phyloP scores from a whole-genome alignment of 2,888 invertebrate genomes.

The Sisyra terminalis region DNA sequence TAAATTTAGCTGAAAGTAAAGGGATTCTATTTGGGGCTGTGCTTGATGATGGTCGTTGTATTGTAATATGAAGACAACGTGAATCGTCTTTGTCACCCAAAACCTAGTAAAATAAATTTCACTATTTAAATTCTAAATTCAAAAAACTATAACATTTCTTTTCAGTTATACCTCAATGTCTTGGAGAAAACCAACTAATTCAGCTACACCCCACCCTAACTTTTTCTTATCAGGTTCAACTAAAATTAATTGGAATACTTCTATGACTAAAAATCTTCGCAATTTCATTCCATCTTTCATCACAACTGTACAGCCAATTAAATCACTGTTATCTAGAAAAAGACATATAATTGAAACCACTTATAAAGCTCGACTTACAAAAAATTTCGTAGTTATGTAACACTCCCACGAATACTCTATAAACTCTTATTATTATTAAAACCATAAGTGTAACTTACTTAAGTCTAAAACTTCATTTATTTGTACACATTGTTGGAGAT shows the following conservation, averaged over 20 bases:
- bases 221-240: conserved; percentile 93
- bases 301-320: conserved; percentile 90
- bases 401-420: no score
- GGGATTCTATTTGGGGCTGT: conserved; percentile 53
- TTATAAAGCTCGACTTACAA: no score
- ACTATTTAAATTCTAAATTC: no score
- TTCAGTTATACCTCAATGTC: conserved; percentile 58
- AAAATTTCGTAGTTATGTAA: no score
- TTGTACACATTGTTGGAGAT: conserved; percentile 75
- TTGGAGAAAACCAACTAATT: conserved; percentile 87
- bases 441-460: conserved; percentile 56
- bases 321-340: conserved; percentile 83
- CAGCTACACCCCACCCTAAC: conserved; percentile 95
- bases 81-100: conserved; percentile 94
- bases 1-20: conserved; percentile 77
- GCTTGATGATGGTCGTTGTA: conserved; percentile 61
- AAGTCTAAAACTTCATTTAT: conserved; percentile 90
- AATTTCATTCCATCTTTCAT: conserved; percentile 80
- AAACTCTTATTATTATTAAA: no score
- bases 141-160: no score
- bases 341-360: no score
- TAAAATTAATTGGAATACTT: conserved; percentile 84
- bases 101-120: conserved; percentile 29
- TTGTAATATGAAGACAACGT: conserved; percentile 82
- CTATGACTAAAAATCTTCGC: conserved; percentile 90